Percentiles rank a stretch among this genome's conserved stretches.
These are phyloP conservation scores for Poecile atricapillus DNA, from an alignment of 2,113 vertebrate species.

Conservation along the genomic window DNA sequence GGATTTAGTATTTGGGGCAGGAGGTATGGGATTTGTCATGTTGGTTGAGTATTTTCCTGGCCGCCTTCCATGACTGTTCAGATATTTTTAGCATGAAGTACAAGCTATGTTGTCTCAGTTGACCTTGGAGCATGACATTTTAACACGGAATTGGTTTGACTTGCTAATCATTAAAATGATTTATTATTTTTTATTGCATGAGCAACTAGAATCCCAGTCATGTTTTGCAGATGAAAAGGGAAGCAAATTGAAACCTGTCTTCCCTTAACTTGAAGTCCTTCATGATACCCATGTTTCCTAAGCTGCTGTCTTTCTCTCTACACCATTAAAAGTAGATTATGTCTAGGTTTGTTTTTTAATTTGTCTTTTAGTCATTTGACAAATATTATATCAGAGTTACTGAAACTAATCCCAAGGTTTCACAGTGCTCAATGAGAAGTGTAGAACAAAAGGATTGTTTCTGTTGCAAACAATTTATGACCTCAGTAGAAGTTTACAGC, in stretches of 20 bases:
- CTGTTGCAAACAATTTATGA: slow-evolving; percentile 31
- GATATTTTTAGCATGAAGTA: slow-evolving; percentile 57
- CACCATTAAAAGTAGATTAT: not conserved
- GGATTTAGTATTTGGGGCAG: slow-evolving; percentile 54
- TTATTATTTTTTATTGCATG: slow-evolving; percentile 44
- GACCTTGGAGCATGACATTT: slow-evolving; percentile 61
- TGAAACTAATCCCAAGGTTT: slow-evolving; percentile 23
- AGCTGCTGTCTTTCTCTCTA: not conserved
- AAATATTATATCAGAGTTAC: not conserved
- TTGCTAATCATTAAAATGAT: slow-evolving; percentile 52
- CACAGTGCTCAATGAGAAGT: not conserved
- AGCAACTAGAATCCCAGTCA: not conserved
- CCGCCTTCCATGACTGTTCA: slow-evolving; percentile 17
- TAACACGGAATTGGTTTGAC: slow-evolving; percentile 55
- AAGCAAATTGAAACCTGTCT: not conserved
- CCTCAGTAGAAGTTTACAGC: slow-evolving; percentile 55
- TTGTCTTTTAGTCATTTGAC: slow-evolving; percentile 14
- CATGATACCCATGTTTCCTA: not conserved
- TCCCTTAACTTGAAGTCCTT: not conserved
- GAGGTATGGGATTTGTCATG: slow-evolving; percentile 60
- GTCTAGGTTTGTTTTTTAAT: not conserved
- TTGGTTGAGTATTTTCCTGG: slow-evolving; percentile 57
- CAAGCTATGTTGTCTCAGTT: slow-evolving; percentile 38
- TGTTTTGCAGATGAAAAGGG: slow-evolving; percentile 20
- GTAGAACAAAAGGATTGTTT: not conserved